Percentiles rank a stretch among this genome's conserved stretches.
phyloP scores from a whole-genome alignment of 2,888 invertebrate species.

The Cephus runcator region DNA sequence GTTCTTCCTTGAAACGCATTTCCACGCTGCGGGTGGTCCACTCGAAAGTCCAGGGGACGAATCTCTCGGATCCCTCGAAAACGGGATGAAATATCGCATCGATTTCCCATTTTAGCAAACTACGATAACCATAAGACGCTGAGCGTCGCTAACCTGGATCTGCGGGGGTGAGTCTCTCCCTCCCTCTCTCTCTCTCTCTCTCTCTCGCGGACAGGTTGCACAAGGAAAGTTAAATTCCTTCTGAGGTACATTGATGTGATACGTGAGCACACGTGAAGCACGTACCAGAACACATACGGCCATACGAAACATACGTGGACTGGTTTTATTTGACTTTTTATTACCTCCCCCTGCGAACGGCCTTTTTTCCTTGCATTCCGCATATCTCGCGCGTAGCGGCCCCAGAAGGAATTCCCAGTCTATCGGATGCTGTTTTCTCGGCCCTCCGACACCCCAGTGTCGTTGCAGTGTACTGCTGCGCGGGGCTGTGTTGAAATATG shows the following conservation, averaged over 20 bases:
- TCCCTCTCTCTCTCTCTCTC: no score
- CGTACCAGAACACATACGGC: no score
- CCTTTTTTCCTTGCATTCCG: not conserved
- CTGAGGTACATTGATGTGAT: no score
- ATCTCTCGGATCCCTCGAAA: slow-evolving; percentile 15
- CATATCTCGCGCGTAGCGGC: not conserved
- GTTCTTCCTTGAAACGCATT: no score
- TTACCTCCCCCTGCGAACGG: not conserved
- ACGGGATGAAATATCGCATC: slow-evolving; percentile 55
- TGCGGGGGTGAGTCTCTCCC: no score
- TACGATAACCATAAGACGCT: slow-evolving; percentile 22
- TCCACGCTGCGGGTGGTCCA: no score
- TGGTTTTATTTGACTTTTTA: not conserved
- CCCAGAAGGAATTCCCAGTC: not conserved
- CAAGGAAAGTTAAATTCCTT: no score
- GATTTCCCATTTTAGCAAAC: slow-evolving; percentile 50
- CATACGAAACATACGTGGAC: not conserved
- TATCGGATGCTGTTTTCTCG: slow-evolving; percentile 1
- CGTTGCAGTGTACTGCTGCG: not conserved
- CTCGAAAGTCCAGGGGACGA: no score
- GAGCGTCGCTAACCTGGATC: not conserved
- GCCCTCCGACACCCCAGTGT: not conserved
- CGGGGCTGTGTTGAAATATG: not conserved
- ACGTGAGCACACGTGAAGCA: no score
- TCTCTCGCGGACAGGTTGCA: no score